phyloP scores from a whole-genome alignment of 2,888 invertebrate genomes.

The Netelia virgata region DNA sequence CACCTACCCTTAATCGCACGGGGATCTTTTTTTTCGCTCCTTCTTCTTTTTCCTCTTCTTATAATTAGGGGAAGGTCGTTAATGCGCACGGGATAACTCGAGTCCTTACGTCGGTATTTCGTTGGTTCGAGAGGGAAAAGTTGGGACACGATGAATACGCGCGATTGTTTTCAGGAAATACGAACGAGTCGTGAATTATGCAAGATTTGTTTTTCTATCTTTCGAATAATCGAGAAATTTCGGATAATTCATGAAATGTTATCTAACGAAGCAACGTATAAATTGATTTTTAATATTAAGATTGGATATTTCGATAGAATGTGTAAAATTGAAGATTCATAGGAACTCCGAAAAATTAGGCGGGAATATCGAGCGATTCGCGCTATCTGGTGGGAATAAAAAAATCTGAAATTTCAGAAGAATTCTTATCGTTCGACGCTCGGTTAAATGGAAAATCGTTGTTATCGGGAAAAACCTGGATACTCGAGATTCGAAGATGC shows the following conservation, averaged over 20 bases:
- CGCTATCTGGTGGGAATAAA: constrained; percentile 20
- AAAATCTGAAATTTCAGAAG: background rate
- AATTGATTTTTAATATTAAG: too few species aligned
- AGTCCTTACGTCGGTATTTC: constrained; percentile 12
- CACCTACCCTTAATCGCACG: constrained; percentile 80
- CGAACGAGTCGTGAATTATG: too few species aligned
- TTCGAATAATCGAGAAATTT: too few species aligned
- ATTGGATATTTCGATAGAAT: too few species aligned
- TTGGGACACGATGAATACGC: too few species aligned
- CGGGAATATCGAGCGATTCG: background rate
- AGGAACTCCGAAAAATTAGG: background rate
- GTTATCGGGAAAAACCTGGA: background rate
- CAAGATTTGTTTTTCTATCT: too few species aligned
- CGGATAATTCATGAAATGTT: too few species aligned
- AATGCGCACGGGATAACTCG: constrained; percentile 79
- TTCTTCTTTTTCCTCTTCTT: constrained; percentile 71
- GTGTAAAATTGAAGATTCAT: background rate
- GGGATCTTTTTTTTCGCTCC: constrained; percentile 76
- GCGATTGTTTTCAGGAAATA: too few species aligned
- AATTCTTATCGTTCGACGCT: constrained; percentile 17
- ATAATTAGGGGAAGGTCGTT: constrained; percentile 84
- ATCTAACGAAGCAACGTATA: too few species aligned
- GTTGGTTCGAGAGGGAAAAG: background rate
- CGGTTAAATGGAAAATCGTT: constrained; percentile 5
- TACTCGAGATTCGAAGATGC: background rate